Base-by-base conservation (phyloP, 2,888 invertebrate genomes). In the Morpho helenor region DNA sequence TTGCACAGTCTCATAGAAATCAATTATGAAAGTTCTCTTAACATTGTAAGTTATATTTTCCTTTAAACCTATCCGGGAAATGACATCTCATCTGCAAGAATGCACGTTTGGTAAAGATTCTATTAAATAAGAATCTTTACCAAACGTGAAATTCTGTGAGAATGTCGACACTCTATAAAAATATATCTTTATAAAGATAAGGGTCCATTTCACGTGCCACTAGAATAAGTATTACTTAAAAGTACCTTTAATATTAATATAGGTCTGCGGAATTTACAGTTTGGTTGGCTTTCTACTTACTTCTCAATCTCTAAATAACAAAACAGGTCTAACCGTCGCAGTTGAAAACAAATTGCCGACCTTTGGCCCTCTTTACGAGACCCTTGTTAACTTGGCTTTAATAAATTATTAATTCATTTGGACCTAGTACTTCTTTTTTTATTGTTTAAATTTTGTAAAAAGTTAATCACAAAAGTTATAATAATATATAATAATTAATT, bases 351-450 rank as follows among this genome's bases (percentile, higher is more conserved):
- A 90, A 89, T 87, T 85, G 87, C 85, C 83, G 82, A 86, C 89
- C 89, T 88, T 84, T 87, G 87, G 87, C 87, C 88, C 87, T 89
- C 87, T 54, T 48, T 54, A 89, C 83, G 85, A 87, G 88, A 85
- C 87, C 89, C 87, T 89, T 89, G 89, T 88, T 90, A 89, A 87
- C 87, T 87, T 87, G 85, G 84, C 85, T 84, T 87, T 87, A 87
- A 87, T 89, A 89, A 88, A 87, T 88, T 84, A 89, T 89, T 88
- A 88, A 89, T 88, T 84, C 82, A 54, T 48, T 48, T 54, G 44
- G 44, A 52, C 44, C 44, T 45, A 45, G 44, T 45, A 45, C 45
- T 31, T 31, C 31, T 31, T 31, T 31, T 31, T 31, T 31, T 31
- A 31, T 31, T 31, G 31, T 31, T 31, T 31, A 31, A 16, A 31